phyloP scores from a whole-genome alignment of 2,888 invertebrate genomes.

The Mythimna loreyi region DNA sequence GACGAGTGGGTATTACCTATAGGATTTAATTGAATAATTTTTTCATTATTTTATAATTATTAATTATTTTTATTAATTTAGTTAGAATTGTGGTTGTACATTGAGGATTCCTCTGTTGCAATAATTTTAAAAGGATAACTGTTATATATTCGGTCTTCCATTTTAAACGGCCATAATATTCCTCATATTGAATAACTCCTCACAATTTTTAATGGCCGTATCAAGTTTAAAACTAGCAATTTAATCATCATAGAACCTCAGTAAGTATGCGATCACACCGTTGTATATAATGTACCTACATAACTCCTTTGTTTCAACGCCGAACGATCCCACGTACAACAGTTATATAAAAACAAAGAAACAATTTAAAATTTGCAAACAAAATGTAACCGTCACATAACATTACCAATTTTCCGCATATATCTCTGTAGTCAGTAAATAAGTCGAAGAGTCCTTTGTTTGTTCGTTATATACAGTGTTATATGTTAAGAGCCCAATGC shows the following conservation, averaged over 20 bases:
- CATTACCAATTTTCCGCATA: constrained; percentile 11
- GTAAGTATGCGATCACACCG: background rate
- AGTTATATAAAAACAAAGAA: constrained; percentile 14
- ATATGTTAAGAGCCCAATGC: constrained; percentile 41
- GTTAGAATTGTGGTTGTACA: background rate
- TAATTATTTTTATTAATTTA: background rate
- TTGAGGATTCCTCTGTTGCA: background rate
- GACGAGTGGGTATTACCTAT: too few species aligned
- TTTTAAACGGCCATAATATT: background rate
- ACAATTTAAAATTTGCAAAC: background rate
- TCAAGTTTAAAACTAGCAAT: constrained; percentile 4
- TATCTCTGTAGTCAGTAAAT: constrained; percentile 33
- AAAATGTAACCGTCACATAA: constrained; percentile 1
- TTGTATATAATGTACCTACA: background rate
- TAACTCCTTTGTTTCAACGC: constrained; percentile 10
- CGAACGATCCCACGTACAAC: constrained; percentile 8
- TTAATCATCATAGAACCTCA: background rate
- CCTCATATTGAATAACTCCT: background rate
- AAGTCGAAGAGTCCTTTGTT: constrained; percentile 45
- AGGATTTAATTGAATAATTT: too few species aligned
- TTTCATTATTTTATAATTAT: too few species aligned
- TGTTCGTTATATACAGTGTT: constrained; percentile 39
- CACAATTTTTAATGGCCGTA: background rate
- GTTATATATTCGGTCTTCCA: background rate
- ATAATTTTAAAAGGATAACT: background rate